Evolutionary conservation across 2,113 vertebrate genomes (phyloP).

Genomic region (Eptesicus fuscus): DNA sequence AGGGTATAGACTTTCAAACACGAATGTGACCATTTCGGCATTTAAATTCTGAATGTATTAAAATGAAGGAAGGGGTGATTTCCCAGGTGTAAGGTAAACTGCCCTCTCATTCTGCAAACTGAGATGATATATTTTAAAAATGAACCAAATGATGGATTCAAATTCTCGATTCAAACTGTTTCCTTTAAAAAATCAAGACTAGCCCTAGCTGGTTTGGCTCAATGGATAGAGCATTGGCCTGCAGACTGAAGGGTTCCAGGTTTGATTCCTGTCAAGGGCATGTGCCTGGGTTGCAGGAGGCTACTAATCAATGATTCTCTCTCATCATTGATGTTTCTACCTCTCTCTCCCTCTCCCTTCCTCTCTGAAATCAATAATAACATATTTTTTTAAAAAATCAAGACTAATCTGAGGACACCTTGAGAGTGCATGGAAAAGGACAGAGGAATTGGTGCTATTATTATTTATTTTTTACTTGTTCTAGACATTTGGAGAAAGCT

Average conservation of each 20-base stretch:
- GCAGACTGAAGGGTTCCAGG: too few species aligned
- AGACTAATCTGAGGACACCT: not conserved
- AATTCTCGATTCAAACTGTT: not conserved
- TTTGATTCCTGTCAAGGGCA: too few species aligned
- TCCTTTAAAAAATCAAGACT: not conserved
- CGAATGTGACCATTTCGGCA: not conserved
- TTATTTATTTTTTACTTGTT: not conserved
- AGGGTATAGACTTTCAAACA: not conserved
- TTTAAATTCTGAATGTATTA: not conserved
- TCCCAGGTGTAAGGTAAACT: not conserved
- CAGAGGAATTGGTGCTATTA: fast-evolving
- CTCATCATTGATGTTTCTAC: too few species aligned
- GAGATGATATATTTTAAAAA: not conserved
- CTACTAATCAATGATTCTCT: too few species aligned
- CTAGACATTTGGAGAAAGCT: not conserved
- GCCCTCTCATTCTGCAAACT: not conserved
- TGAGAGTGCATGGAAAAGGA: not conserved
- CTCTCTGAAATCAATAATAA: too few species aligned
- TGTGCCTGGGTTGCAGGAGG: too few species aligned
- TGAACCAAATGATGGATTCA: not conserved
- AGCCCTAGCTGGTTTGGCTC: too few species aligned
- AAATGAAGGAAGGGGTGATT: not conserved
- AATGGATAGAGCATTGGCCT: too few species aligned
- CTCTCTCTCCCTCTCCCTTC: too few species aligned
- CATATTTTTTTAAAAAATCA: too few species aligned